Evolutionary conservation across 2,888 invertebrate genomes (phyloP).

Genomic region (Ennomos quercinarius): DNA sequence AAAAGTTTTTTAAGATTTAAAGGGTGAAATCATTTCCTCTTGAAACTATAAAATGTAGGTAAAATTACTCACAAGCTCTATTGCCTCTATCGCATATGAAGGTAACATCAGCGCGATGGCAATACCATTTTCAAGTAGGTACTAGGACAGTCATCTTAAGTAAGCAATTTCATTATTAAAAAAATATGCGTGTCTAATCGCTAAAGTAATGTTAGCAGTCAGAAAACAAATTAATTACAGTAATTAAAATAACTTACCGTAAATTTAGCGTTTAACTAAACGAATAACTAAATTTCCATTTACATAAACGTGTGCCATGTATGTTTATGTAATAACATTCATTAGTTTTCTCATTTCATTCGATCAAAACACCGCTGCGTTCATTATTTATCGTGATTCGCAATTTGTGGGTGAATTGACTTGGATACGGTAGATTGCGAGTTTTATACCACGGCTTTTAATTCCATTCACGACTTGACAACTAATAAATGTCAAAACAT

Average conservation of each 20-base stretch:
- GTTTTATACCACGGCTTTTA: too few relatives aligned
- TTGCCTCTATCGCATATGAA: too few relatives aligned
- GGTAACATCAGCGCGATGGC: too few relatives aligned
- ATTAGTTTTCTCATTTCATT: slow-evolving; percentile 27
- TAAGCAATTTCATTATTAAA: too few relatives aligned
- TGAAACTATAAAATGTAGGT: slow-evolving; percentile 10
- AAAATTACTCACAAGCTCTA: not conserved
- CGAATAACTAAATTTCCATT: slow-evolving; percentile 14
- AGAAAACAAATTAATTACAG: slow-evolving; percentile 4
- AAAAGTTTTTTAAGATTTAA: too few relatives aligned
- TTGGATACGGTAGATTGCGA: too few relatives aligned
- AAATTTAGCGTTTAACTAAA: slow-evolving; percentile 13
- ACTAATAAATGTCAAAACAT: too few relatives aligned
- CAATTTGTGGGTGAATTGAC: not conserved
- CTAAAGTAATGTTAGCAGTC: too few relatives aligned
- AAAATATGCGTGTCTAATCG: too few relatives aligned
- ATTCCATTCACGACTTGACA: too few relatives aligned
- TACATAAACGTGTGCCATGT: slow-evolving; percentile 22
- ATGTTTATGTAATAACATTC: slow-evolving; percentile 24
- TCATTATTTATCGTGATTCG: slow-evolving; percentile 16
- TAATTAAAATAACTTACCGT: slow-evolving; percentile 18
- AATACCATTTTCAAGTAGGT: too few relatives aligned
- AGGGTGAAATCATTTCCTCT: not conserved
- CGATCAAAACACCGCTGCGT: slow-evolving; percentile 6
- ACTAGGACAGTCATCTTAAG: too few relatives aligned